Evolutionary conservation across 2,888 invertebrate species (phyloP), one percentile per base, ranked within the genome.

Genomic region (Ornithoptera priamus): DNA sequence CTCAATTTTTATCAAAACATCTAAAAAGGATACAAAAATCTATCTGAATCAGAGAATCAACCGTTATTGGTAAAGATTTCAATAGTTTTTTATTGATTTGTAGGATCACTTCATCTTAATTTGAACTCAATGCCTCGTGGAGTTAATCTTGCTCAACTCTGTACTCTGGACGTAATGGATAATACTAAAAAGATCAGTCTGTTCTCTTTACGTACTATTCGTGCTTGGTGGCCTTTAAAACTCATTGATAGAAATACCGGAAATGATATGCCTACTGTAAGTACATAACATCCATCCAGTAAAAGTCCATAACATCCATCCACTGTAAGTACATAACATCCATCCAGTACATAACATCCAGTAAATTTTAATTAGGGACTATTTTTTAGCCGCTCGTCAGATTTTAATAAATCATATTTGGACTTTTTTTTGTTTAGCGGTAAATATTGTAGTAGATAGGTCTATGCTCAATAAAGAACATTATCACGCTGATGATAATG

Each of bases 171-270:
- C 15, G 81, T 86, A 17, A 75, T 92, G 36, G 86, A 93, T 17
- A 85, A 84, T 3, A 78, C 86, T 1, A 94, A 93, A 24, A 93
- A 86, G 70, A 80, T 95, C 0, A 95, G 95, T 86, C 84, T 96
- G n/a, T 96, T 96, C 81, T 90, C 93, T 70, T 79, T 89, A 0
- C 92, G 90, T 75, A 84, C 92, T 18, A 86, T 94, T 6, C 92
- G 90, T 71, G 95, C 95, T 0, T 96, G 96, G 96, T 96, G 96
- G 95, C 95, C 96, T 0, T 91, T 95, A 70, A 82, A 79, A 53
- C 82, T 73, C 2, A 73, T 79, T 18, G 80, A 83, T 67, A 72
- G 72, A 0, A 76, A 75, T 20, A 75, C 74, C 12, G 80, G 80
- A 36, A 70, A 72, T 30, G 74, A 74, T 61, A 73, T 75, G 20